Evolutionary conservation across 2,888 invertebrate species (phyloP).

Genomic region (Plagodis pulveraria): DNA sequence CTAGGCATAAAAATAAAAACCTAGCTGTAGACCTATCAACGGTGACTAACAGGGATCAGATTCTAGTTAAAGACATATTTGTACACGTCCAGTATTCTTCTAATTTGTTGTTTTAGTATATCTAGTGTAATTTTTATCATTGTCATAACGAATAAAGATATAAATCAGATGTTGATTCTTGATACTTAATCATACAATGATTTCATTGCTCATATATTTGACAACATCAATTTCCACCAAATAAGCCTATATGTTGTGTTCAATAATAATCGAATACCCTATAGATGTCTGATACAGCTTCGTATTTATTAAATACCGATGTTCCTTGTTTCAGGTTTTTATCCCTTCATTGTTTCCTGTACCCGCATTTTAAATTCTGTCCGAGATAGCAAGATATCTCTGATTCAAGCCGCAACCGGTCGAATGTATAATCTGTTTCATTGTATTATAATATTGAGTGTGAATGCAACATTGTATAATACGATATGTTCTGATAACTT

Average conservation of each 20-base stretch:
- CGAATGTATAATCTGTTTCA: constrained; percentile 7
- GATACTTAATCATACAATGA: too few species aligned
- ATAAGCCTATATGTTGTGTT: constrained; percentile 70
- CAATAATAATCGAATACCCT: constrained; percentile 1
- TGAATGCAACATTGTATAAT: neutral
- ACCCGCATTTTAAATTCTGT: constrained; percentile 93
- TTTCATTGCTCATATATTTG: too few species aligned
- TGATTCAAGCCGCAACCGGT: constrained; percentile 13
- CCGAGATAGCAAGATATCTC: constrained; percentile 83
- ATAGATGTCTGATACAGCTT: constrained; percentile 7
- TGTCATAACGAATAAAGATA: too few species aligned
- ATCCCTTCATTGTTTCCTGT: constrained; percentile 95
- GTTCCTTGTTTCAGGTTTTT: constrained; percentile 89
- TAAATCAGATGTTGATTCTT: too few species aligned
- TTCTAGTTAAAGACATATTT: too few species aligned
- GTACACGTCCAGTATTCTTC: too few species aligned
- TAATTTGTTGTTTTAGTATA: too few species aligned
- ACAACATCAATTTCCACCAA: constrained; percentile 86
- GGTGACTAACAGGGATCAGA: too few species aligned
- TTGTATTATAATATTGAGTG: constrained; percentile 17
- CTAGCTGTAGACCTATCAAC: too few species aligned
- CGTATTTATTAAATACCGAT: constrained; percentile 23
- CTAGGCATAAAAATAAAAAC: too few species aligned
- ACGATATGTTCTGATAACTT: neutral
- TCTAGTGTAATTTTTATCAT: too few species aligned